Base-by-base conservation (phyloP, 2,113 vertebrate genomes). In the Gnathonemus echidnorhynchus region DNA sequence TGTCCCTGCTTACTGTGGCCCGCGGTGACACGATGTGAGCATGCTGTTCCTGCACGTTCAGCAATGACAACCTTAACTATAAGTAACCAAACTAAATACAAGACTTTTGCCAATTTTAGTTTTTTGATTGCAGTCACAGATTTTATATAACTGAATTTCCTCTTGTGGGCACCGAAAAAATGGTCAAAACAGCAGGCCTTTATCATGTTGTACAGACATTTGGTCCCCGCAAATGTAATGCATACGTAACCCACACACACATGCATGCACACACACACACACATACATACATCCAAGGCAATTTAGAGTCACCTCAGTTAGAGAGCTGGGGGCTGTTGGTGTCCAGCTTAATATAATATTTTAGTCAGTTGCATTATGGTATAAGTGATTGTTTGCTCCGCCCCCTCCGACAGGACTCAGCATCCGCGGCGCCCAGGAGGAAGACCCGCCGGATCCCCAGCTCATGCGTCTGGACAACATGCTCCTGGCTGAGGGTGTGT, bases 381-480 rank as follows among this genome's bases (percentile, higher is more conserved):
- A 31, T 5, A 56, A 58, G 31, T 88, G 87, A 88, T 35, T 21
- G 15, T 88, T 35, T 49, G 45, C 53, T 90, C 31, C 46, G 27
- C 35, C 70, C 21, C 21, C 48, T 93, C 83, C 93, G 89, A 92
- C 91, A 98, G 97, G 97, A 96, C 96, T 98, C 94, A 98, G 97
- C 95, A 97, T 97, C 94, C 96, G 97, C 94, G 97, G 97, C 92
- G 95, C 96, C 92, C 97, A 97, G 95, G 97, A 98, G 91, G 97
- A 97, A 93, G 97, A 97, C 92, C 97, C 97, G 91, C 96, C 97
- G 49, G 97, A 97, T 91, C 97, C 97, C 90, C 97, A 98, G 95
- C 97, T 98, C 93, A 98, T 98, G 97, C 96, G 97, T 94, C 96
- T 98, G 95, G 97, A 98, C 96, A 98, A 98, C 96, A 98, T 98